Evolutionary conservation across 2,797 vertebrate genomes (phyloP), one percentile per base, ranked within the genome.

Genomic region (Corythornis leucogaster): DNA sequence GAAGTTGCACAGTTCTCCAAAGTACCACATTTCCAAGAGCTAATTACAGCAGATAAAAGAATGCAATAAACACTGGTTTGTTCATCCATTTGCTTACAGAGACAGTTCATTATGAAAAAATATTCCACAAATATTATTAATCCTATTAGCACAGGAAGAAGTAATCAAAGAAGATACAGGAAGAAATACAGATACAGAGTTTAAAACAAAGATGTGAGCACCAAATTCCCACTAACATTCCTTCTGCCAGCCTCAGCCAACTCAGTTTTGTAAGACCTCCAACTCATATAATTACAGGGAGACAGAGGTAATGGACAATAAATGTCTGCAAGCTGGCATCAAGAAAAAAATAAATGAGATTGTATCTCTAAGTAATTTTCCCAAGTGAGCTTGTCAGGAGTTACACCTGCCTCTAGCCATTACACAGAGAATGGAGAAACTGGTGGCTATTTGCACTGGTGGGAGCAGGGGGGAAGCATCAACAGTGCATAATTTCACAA

Each of bases 11-110:
- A 83, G 62, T 66, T 91, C 51, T 94, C 77, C 43, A 21, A 87
- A 78, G 85, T 42, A 89, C 26, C 57, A 30, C 63, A 71, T 69
- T 89, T 93, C 73, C 85, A 40, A 69, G 80, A 77, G 62, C 42
- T 84, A 92, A 89, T 92, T 94, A 91, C 63, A 78, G 24, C 48
- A 83, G 74, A 87, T 83, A 94, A 95, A 92, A 45, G 59, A 94
- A 53, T 21, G 28, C 35, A 78, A 71, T 92, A 71, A 80, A 64
- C 25, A 69, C 19, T 0, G 0, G 10, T 43, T 66, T 66, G 62
- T 63, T 83, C 82, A 78, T 42, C 38, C 28, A 20, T 58, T 78
- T 6, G 0, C 46, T 87, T 75, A 28, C 33, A 58, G 43, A 20
- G 30, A n/a, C 30, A 81, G 28, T 55, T 85, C 62, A 42, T 73